phyloP scores from a whole-genome alignment of 1,140 invertebrate species.

The Neodiprion virginianus region DNA sequence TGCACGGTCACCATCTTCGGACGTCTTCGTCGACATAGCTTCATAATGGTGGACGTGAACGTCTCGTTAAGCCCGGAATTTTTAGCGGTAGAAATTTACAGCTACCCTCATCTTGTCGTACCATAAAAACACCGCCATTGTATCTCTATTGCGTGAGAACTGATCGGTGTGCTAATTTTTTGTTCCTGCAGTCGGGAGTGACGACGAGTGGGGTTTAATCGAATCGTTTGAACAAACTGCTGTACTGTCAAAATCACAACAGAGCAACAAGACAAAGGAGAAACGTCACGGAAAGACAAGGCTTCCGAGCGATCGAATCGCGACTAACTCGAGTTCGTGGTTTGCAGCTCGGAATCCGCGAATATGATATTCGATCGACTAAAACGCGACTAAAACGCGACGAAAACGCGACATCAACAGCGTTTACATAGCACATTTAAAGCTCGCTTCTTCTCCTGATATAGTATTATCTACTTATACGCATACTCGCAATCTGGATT shows the following conservation, averaged over 20 bases:
- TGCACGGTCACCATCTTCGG: constrained; percentile 21
- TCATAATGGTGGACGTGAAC: background rate
- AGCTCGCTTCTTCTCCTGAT: too few relatives aligned
- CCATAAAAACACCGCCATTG: too few relatives aligned
- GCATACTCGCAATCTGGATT: background rate
- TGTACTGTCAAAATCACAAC: too few relatives aligned
- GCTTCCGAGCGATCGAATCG: background rate
- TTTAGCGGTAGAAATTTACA: too few relatives aligned
- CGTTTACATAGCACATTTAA: background rate
- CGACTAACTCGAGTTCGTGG: background rate
- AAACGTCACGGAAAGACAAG: background rate
- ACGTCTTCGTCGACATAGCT: constrained; percentile 19
- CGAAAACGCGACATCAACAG: background rate
- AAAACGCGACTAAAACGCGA: background rate
- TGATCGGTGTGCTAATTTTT: background rate
- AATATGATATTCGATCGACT: background rate
- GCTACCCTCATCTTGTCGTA: too few relatives aligned
- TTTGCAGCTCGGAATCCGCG: background rate
- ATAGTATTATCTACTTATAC: background rate
- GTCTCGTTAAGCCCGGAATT: background rate
- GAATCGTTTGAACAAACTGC: too few relatives aligned
- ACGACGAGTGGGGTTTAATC: background rate
- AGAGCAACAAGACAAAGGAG: too few relatives aligned
- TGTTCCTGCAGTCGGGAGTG: background rate
- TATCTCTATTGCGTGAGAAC: too few relatives aligned